phyloP scores from a whole-genome alignment of 2,888 invertebrate species.

The Notocelia uddmanniana region DNA sequence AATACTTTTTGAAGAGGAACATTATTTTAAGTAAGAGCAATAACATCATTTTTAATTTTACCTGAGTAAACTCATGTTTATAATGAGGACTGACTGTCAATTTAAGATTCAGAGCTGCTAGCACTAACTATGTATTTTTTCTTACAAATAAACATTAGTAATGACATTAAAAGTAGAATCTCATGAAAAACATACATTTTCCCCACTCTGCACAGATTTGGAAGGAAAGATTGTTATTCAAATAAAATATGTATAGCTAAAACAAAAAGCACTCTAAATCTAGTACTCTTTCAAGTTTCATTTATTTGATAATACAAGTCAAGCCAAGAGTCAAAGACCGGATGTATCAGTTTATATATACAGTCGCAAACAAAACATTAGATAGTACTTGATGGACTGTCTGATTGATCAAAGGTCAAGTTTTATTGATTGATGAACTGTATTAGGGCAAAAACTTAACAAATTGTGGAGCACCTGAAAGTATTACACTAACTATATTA shows the following conservation, averaged over 20 bases:
- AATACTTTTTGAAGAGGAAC: too few species aligned
- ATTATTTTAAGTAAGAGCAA: too few species aligned
- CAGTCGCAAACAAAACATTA: conserved; percentile 42
- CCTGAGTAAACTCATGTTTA: background rate
- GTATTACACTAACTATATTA: conserved; percentile 4
- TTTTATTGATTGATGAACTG: conserved; percentile 30
- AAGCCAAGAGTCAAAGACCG: conserved; percentile 18
- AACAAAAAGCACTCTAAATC: background rate
- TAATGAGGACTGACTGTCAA: background rate
- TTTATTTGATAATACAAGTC: conserved; percentile 49
- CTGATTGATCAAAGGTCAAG: conserved; percentile 55
- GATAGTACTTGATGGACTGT: conserved; percentile 36
- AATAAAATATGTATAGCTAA: background rate
- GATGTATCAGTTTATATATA: conserved; percentile 25
- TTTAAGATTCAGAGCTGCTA: background rate
- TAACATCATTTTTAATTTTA: background rate
- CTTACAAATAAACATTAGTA: too few species aligned
- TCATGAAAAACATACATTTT: background rate
- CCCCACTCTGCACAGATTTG: background rate
- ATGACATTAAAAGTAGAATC: too few species aligned
- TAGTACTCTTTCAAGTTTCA: conserved; percentile 49
- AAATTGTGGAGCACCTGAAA: background rate
- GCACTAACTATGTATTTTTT: background rate
- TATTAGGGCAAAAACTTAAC: conserved; percentile 2
- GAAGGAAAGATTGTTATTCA: too few species aligned